Conservation (phyloP, 2,797 vertebrate species). For the Mormyrus hasselquistii region DNA sequence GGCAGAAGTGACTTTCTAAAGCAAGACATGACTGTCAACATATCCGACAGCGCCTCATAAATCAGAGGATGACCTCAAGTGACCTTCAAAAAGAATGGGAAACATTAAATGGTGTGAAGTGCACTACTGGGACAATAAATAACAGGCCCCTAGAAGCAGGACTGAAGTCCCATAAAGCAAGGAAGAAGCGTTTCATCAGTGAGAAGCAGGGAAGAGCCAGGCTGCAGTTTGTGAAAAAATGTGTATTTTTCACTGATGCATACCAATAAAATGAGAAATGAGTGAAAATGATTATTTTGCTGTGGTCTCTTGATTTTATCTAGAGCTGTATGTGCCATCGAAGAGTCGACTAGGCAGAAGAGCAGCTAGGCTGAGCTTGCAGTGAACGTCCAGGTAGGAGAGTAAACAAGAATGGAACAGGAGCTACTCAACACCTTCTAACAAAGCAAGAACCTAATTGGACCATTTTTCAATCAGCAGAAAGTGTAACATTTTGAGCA, state of each 20-base stretch:
- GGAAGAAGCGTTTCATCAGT: not conserved
- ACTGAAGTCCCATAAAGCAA: not conserved
- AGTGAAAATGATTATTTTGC: not conserved
- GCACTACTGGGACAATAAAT: not conserved
- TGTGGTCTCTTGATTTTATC: not conserved
- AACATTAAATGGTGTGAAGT: not conserved
- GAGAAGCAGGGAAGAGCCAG: not conserved
- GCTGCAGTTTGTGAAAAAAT: not conserved
- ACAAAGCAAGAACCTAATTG: not conserved
- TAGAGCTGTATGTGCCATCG: not conserved
- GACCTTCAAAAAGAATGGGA: not conserved
- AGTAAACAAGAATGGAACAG: not conserved
- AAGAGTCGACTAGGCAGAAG: not conserved
- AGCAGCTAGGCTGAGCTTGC: not conserved
- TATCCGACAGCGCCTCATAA: not conserved
- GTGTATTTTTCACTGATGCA: not conserved
- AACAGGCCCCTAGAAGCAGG: not conserved
- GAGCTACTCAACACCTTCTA: not conserved
- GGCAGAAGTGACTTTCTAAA: not conserved
- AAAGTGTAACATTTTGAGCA: not conserved
- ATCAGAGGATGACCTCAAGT: not conserved
- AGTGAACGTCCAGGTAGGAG: not conserved
- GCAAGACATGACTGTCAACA: not conserved
- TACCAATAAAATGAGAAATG: not conserved
- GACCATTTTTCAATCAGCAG: not conserved